These are phyloP conservation scores for Dolichoris vasculosae DNA, from an alignment of 1,140 invertebrate genomes.

Conservation along the genomic window DNA sequence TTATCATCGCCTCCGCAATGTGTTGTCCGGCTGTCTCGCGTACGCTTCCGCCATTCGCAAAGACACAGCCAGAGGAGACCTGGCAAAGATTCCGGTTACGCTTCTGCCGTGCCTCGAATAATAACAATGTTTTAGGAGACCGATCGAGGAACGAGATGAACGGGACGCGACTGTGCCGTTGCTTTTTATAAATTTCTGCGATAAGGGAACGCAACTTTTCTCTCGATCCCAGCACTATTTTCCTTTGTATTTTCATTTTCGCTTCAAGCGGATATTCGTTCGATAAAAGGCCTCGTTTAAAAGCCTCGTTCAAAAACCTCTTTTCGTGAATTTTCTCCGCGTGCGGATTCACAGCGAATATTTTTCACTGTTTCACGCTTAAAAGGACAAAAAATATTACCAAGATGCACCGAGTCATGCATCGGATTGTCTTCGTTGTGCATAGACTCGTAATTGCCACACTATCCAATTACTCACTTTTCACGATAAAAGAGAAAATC, in stretches of 20 bases:
- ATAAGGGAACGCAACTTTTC: neutral
- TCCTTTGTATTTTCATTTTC: neutral
- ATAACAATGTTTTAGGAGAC: neutral
- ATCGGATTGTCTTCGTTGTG: constrained; percentile 2
- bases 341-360: too few species aligned
- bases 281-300: too few species aligned
- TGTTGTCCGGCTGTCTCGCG: neutral
- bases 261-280: too few species aligned
- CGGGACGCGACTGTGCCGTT: neutral
- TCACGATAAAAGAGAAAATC: too few species aligned
- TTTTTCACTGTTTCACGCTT: neutral
- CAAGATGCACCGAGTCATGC: neutral
- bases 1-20: constrained; percentile 29
- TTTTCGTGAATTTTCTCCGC: too few species aligned
- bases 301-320: too few species aligned
- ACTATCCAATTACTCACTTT: constrained; percentile 18
- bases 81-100: constrained; percentile 32
- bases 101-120: neutral
- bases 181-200: constrained; percentile 6
- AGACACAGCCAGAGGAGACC: neutral
- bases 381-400: neutral
- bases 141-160: neutral
- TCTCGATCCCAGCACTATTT: neutral
- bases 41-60: neutral
- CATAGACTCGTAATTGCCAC: neutral